Evolutionary conservation across 2,888 invertebrate genomes (phyloP), one percentile per base, ranked within the genome.

Genomic region (Blastobasis lacticolella): DNA sequence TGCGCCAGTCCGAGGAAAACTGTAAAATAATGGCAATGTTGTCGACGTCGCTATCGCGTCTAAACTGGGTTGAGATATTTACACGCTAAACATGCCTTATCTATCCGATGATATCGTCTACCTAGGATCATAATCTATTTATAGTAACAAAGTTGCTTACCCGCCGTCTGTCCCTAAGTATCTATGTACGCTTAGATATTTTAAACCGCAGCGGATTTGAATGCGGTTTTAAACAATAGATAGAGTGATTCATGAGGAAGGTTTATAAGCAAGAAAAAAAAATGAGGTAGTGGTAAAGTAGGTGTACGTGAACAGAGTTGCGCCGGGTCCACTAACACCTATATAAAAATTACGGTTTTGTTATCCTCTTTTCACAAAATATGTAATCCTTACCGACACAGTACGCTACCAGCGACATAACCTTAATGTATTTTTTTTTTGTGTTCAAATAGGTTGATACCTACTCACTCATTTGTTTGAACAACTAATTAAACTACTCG

Each of bases 51-150:
- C 62, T 72, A 72, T 66, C 64, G 69, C 60, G 23, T 56, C 51
- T 57, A 56, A 78, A 73, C 64, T 75, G 62, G 75, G 76, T 76
- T 76, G 70, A 67, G 65, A 69, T 78, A 69, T 74, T 80, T 78
- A 71, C 74, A 23, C 23, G 3, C 23, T 3, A 23, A 23, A 23
- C 23, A 23, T 23, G 23, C 23, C 72, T 70, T 67, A 54, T 59
- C 59, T 60, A 54, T 66, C 71, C 73, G 75, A 67, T 73, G 70
- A 69, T 66, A 60, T 47, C 51, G 9, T 23, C 23, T 23, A 23
- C 23, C 23, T 23, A 2, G 23, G 23, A 23, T 37, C 36, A 9
- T 45, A 6, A 45, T 45, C 10, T 45, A 23, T 45, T 37, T 7
- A 9, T 10, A 45, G 10, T 23, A 45, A 23, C 45, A 36, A 8